These are phyloP conservation scores for Eupithecia tripunctaria DNA, from an alignment of 2,888 invertebrate genomes.

Conservation along the genomic window DNA sequence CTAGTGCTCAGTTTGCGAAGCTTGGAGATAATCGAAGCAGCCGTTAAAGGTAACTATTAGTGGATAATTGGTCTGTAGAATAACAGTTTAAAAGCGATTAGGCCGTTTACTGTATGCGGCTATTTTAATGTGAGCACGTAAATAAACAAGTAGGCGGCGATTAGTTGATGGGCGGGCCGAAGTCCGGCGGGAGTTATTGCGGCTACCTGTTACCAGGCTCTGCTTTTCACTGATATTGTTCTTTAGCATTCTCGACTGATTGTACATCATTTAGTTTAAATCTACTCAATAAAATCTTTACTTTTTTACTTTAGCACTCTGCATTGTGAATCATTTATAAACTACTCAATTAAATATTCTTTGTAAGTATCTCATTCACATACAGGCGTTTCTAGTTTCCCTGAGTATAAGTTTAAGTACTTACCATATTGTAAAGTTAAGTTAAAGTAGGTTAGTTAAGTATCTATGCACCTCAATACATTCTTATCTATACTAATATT, in stretches of 20 bases:
- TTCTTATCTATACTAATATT: too few species aligned
- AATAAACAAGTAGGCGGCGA: conserved; percentile 78
- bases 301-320: conserved; percentile 38
- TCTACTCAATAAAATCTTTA: neutral
- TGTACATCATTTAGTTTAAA: neutral
- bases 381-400: too few species aligned
- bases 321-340: neutral
- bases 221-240: conserved; percentile 44
- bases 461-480: too few species aligned
- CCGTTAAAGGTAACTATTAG: conserved; percentile 68
- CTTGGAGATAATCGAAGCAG: conserved; percentile 72
- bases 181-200: conserved; percentile 55
- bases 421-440: too few species aligned
- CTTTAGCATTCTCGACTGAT: conserved; percentile 35
- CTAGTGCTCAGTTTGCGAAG: conserved; percentile 67
- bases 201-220: conserved; percentile 52
- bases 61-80: conserved; percentile 37
- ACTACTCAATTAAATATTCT: too few species aligned
- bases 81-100: conserved; percentile 38
- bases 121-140: conserved; percentile 55
- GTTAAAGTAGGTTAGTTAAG: too few species aligned
- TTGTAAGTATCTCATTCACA: too few species aligned
- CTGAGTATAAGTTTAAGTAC: too few species aligned
- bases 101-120: conserved; percentile 44
- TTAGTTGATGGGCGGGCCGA: conserved; percentile 69